These are phyloP conservation scores for Chymomyza costata DNA, from an alignment of 1,140 invertebrate genomes.

Conservation along the genomic window DNA sequence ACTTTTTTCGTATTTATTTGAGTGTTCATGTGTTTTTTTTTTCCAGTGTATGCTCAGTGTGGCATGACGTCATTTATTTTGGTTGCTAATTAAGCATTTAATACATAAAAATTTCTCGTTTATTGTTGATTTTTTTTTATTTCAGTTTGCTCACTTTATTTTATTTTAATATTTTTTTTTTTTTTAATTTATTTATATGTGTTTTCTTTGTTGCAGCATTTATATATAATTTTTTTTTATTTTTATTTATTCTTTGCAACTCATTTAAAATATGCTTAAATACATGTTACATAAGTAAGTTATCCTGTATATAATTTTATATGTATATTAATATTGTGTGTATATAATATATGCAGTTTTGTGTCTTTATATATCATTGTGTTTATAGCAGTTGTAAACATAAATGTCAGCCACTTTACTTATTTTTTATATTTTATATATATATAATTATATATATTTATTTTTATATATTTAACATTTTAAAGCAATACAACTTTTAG, in stretches of 20 bases:
- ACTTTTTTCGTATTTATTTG: slow-evolving; percentile 16
- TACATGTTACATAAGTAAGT: slow-evolving; percentile 56
- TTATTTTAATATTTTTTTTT: not conserved
- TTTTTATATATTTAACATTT: slow-evolving; percentile 15
- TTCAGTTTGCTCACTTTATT: slow-evolving; percentile 31
- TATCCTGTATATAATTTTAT: slow-evolving; percentile 6
- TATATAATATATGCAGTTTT: slow-evolving; percentile 9
- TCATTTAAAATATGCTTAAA: slow-evolving; percentile 67
- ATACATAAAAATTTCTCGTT: slow-evolving; percentile 31
- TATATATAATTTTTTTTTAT: slow-evolving; percentile 31
- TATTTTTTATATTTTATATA: slow-evolving; percentile 25
- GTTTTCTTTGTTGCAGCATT: slow-evolving; percentile 16
- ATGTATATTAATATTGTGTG: slow-evolving; percentile 32
- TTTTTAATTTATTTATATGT: slow-evolving; percentile 1
- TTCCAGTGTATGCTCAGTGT: slow-evolving; percentile 24
- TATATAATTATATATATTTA: slow-evolving; percentile 37
- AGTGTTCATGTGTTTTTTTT: slow-evolving; percentile 18
- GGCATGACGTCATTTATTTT: slow-evolving; percentile 41
- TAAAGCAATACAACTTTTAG: slow-evolving; percentile 51
- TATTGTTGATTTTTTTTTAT: slow-evolving; percentile 35
- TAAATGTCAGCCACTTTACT: slow-evolving; percentile 13
- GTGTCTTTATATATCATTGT: slow-evolving; percentile 10
- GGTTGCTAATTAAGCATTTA: slow-evolving; percentile 59
- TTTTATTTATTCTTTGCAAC: slow-evolving; percentile 55
- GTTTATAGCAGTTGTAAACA: slow-evolving; percentile 18